phyloP scores from a whole-genome alignment of 37 sponge, comb jelly and placozoan genomes.

The Halichondria panicea region DNA sequence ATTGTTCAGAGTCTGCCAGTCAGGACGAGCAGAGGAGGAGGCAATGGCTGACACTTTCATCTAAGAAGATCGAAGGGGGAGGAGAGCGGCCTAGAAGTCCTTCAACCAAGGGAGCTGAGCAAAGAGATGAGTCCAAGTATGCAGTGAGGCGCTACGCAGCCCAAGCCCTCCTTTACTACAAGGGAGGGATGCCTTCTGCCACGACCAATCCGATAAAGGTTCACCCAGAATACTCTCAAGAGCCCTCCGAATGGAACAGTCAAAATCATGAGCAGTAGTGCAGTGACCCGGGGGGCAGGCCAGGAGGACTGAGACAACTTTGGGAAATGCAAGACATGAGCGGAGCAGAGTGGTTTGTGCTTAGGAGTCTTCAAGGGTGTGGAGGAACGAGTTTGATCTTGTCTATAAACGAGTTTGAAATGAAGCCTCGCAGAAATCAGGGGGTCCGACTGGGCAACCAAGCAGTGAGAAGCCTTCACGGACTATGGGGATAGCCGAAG shows the following conservation, averaged over 20 bases:
- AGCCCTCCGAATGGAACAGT: background rate
- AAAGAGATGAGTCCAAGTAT: background rate
- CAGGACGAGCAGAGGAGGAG: too few species aligned
- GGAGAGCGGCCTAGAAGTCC: slow-evolving; percentile 1
- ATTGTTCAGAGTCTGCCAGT: too few species aligned
- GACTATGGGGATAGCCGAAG: background rate
- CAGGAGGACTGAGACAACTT: background rate
- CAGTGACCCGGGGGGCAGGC: background rate
- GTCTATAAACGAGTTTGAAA: background rate
- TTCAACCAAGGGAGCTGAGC: background rate
- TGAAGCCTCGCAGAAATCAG: background rate
- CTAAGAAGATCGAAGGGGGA: too few species aligned
- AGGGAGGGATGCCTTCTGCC: slow-evolving; percentile 3
- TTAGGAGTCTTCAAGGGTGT: background rate
- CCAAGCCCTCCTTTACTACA: background rate
- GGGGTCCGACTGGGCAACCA: background rate
- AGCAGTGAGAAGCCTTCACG: background rate
- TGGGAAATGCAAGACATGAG: background rate
- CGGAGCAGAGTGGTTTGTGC: background rate
- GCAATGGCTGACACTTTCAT: too few species aligned
- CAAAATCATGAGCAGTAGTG: background rate
- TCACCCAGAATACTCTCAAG: background rate
- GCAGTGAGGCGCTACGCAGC: background rate
- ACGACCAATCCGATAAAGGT: background rate
- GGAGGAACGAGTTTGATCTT: background rate